phyloP scores from a whole-genome alignment of 2,113 vertebrate species.

The Dromaius novaehollandiae region DNA sequence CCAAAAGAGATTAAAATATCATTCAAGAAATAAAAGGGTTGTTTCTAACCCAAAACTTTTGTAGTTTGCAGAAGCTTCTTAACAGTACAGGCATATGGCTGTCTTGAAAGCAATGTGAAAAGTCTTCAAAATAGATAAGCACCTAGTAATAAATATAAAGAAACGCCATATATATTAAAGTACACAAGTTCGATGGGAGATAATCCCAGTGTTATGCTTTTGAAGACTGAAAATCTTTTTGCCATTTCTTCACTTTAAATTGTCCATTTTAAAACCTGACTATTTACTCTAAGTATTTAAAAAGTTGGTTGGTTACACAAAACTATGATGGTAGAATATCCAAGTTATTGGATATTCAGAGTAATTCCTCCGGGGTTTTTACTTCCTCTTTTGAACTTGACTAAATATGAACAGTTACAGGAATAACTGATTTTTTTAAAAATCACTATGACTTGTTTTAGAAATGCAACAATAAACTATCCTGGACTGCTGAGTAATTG shows the following conservation, averaged over 20 bases:
- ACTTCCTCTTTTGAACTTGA: not conserved
- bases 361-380: not conserved
- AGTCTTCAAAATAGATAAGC: not conserved
- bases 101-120: not conserved
- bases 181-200: not conserved
- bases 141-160: not conserved
- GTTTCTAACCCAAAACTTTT: not conserved
- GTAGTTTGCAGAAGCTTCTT: not conserved
- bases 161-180: not conserved
- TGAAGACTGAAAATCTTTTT: not conserved
- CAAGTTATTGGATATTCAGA: not conserved
- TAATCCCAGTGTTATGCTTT: not conserved
- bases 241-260: not conserved
- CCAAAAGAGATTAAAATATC: not conserved
- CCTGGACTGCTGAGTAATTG: constrained; percentile 26
- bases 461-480: not conserved
- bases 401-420: not conserved
- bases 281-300: not conserved
- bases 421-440: not conserved
- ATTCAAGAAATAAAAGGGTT: not conserved
- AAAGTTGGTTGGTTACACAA: not conserved
- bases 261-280: not conserved
- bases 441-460: not conserved
- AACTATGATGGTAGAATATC: not conserved
- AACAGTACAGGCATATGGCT: not conserved